Evolutionary conservation across 2,888 invertebrate genomes (phyloP).

Genomic region (Hypomecis atomaria): DNA sequence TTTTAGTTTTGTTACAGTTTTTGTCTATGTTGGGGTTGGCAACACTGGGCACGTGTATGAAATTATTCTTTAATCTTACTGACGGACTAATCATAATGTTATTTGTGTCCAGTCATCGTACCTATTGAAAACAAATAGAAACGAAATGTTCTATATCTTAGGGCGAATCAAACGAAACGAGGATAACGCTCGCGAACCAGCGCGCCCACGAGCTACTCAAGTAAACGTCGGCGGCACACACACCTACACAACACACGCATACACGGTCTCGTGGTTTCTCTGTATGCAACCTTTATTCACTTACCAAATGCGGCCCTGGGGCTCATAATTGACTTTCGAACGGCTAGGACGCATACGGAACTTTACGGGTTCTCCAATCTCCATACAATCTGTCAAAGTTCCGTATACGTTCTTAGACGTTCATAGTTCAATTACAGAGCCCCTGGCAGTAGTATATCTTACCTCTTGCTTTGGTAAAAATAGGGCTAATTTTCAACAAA

Average conservation of each 20-base stretch:
- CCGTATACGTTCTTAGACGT: neutral
- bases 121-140: constrained; percentile 55
- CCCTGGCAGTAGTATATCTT: too few species aligned
- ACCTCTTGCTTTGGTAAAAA: too few species aligned
- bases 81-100: too few species aligned
- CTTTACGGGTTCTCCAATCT: too few species aligned
- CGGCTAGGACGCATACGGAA: too few species aligned
- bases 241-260: constrained; percentile 57
- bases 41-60: too few species aligned
- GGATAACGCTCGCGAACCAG: constrained; percentile 98
- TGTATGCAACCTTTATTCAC: constrained; percentile 30
- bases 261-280: constrained; percentile 73
- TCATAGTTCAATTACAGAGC: constrained; percentile 32
- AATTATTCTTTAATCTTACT: too few species aligned
- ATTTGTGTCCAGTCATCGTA: constrained; percentile 58
- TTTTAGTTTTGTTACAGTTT: too few species aligned
- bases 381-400: too few species aligned
- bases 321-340: constrained; percentile 3
- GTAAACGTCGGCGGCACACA: constrained; percentile 84
- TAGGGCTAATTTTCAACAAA: too few species aligned
- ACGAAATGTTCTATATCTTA: constrained; percentile 74
- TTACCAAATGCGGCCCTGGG: constrained; percentile 30
- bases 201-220: constrained; percentile 98
- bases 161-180: constrained; percentile 96
- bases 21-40: too few species aligned